Conservation (phyloP, 2,888 invertebrate species). For the Phortica okadai region DNA sequence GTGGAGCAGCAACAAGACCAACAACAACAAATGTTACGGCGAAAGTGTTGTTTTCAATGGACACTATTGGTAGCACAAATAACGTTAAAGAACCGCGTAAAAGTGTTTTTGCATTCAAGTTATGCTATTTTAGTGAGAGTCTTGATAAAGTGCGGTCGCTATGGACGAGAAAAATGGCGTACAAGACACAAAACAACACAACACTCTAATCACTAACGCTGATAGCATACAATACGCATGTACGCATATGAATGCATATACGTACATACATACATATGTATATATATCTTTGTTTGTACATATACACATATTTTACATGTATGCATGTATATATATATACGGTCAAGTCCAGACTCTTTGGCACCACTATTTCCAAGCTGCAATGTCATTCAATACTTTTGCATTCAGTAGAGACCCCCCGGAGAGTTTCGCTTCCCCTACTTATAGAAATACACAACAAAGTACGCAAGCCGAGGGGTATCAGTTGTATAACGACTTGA, state of each 20-base stretch:
- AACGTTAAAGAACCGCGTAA: no score
- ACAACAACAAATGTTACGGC: not conserved
- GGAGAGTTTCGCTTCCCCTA: not conserved
- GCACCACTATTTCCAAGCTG: slow-evolving; percentile 48
- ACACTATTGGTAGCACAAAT: no score
- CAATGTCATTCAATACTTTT: slow-evolving; percentile 21
- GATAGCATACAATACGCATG: not conserved
- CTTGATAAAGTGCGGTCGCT: no score
- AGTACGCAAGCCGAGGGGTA: no score
- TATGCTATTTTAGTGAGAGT: no score
- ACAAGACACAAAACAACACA: not conserved
- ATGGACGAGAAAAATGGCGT: no score
- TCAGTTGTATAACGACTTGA: no score
- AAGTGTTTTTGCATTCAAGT: no score
- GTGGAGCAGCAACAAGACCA: not conserved
- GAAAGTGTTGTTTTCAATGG: no score
- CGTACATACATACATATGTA: slow-evolving; percentile 34
- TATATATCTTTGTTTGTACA: slow-evolving; percentile 28
- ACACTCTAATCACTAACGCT: not conserved
- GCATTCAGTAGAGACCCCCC: not conserved
- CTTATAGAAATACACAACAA: no score
- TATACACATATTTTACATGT: slow-evolving; percentile 6
- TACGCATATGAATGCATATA: not conserved
- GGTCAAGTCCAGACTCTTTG: slow-evolving; percentile 52
- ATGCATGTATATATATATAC: slow-evolving; percentile 36